Evolutionary conservation across 30 jellyfish, hydroid and myxozoan species (phyloP).

Genomic region (Rhopilema esculentum): DNA sequence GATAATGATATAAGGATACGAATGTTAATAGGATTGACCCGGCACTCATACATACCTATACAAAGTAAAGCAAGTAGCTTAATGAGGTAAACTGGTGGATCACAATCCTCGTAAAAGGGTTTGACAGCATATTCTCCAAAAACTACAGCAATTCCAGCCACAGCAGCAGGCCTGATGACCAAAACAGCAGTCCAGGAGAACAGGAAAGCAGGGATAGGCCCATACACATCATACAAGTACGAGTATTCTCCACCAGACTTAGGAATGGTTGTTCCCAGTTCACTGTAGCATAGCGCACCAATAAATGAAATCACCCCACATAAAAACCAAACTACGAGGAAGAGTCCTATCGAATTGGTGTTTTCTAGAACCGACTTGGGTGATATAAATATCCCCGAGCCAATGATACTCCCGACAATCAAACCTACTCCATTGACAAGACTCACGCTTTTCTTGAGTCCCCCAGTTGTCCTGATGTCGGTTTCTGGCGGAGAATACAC

Average conservation of each 20-base stretch:
- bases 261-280: conserved; percentile 81
- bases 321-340: conserved; percentile 69
- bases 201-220: conserved; percentile 85
- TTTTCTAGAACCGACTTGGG: conserved; percentile 68
- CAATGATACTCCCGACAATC: conserved; percentile 88
- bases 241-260: conserved; percentile 87
- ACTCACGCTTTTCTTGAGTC: conserved; percentile 73
- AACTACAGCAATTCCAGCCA: conserved; percentile 80
- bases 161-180: conserved; percentile 88
- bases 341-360: conserved; percentile 78
- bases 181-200: conserved; percentile 89
- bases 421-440: conserved; percentile 82
- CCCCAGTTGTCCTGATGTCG: conserved; percentile 50
- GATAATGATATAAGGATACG: background rate
- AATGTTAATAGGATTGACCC: no score
- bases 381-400: conserved; percentile 84
- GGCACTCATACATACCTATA: conserved; percentile 61
- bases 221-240: conserved; percentile 65
- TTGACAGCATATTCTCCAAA: conserved; percentile 78
- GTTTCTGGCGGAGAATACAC: conserved; percentile 73
- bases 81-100: conserved; percentile 75
- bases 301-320: conserved; percentile 76
- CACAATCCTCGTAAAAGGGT: conserved; percentile 79
- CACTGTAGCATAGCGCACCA: conserved; percentile 89
- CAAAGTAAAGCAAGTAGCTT: conserved; percentile 83